phyloP scores from a whole-genome alignment of 2,797 vertebrate species.

The Oryzias sinensis region DNA sequence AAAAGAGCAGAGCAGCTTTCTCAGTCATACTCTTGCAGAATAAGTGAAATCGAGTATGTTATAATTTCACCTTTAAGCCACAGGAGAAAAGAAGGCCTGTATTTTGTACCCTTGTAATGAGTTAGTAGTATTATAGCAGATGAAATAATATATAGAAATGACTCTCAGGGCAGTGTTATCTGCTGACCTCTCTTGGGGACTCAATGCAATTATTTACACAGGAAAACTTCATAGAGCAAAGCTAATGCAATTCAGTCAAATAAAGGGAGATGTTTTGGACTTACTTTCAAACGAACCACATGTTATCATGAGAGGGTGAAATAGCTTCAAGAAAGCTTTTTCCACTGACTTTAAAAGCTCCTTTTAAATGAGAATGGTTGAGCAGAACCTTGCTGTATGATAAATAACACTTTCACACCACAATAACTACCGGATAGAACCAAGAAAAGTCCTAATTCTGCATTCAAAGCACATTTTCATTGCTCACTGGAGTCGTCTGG shows the following conservation, averaged over 20 bases:
- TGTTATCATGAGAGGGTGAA: slow-evolving; percentile 16
- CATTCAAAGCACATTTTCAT: slow-evolving; percentile 26
- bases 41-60: slow-evolving; percentile 13
- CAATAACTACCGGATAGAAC: neutral
- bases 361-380: slow-evolving; percentile 32
- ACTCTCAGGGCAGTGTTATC: slow-evolving; percentile 60
- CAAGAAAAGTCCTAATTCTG: slow-evolving; percentile 5
- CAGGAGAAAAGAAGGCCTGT: slow-evolving; percentile 33
- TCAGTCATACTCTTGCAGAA: slow-evolving; percentile 3
- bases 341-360: slow-evolving; percentile 4
- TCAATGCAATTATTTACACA: slow-evolving; percentile 63
- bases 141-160: slow-evolving; percentile 65
- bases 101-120: slow-evolving; percentile 44
- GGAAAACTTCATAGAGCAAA: slow-evolving; percentile 58
- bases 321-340: slow-evolving; percentile 7
- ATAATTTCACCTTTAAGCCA: slow-evolving; percentile 47
- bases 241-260: slow-evolving; percentile 51
- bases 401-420: slow-evolving; percentile 23
- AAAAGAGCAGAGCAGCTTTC: slow-evolving; percentile 23
- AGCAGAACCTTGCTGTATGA: slow-evolving; percentile 15
- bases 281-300: slow-evolving; percentile 49
- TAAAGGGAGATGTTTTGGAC: slow-evolving; percentile 50
- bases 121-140: slow-evolving; percentile 58
- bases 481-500: slow-evolving; percentile 28
- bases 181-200: slow-evolving; percentile 65